Evolutionary conservation across 2,888 invertebrate species (phyloP).

Genomic region (Heliconius sara): DNA sequence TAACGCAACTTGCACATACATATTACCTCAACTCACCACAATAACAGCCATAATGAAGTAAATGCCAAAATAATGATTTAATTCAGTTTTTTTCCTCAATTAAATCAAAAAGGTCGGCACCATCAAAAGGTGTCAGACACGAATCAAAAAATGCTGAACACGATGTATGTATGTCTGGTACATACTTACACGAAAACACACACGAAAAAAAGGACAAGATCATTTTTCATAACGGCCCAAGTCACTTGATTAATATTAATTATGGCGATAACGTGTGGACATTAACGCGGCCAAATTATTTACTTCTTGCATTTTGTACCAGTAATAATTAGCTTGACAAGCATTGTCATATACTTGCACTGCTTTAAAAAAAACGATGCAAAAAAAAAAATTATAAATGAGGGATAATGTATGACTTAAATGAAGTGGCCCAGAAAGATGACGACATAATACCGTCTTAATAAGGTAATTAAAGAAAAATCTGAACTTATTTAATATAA

Average conservation of each 20-base stretch:
- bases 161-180: neutral
- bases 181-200: neutral
- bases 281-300: constrained; percentile 19
- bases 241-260: constrained; percentile 52
- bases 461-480: too few relatives aligned
- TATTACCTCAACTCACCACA: neutral
- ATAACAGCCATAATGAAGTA: neutral
- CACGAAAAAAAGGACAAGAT: constrained; percentile 19
- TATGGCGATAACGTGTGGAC: constrained; percentile 35
- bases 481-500: too few relatives aligned
- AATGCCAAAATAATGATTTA: constrained; percentile 15
- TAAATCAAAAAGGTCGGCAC: neutral
- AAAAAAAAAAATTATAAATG: too few relatives aligned
- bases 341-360: neutral
- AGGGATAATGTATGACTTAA: too few relatives aligned
- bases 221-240: constrained; percentile 48
- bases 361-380: too few relatives aligned
- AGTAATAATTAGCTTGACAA: constrained; percentile 13
- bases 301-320: neutral
- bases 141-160: neutral
- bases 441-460: too few relatives aligned
- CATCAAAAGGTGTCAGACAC: constrained; percentile 13
- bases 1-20: neutral
- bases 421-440: too few relatives aligned
- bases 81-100: constrained; percentile 1